phyloP scores from a whole-genome alignment of 1,140 invertebrate genomes.

The Brachionus calyciflorus region DNA sequence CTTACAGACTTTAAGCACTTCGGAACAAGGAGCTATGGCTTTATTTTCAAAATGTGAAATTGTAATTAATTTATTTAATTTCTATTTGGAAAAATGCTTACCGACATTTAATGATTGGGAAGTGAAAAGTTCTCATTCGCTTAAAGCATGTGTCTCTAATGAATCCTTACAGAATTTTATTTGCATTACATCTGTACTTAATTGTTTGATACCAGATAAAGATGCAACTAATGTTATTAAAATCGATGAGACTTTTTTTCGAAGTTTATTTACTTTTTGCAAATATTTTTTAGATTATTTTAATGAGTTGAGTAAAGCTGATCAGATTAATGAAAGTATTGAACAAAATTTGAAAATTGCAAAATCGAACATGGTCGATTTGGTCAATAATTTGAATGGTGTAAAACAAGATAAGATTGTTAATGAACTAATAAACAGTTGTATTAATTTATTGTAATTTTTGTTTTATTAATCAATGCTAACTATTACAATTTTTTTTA shows the following conservation, averaged over 20 bases:
- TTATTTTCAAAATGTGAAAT: background rate
- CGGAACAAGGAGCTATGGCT: background rate
- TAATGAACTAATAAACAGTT: background rate
- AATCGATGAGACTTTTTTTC: background rate
- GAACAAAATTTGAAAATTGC: conserved; percentile 20
- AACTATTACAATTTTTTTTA: background rate
- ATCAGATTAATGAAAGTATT: background rate
- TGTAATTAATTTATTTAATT: conserved; percentile 9
- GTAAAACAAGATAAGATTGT: conserved; percentile 7
- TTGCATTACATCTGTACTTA: conserved; percentile 15
- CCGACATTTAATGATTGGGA: conserved; percentile 25
- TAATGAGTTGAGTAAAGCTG: background rate
- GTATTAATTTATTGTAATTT: background rate
- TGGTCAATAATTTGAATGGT: background rate
- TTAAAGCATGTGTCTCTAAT: background rate
- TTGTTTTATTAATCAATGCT: too few species aligned
- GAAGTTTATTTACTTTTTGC: conserved; percentile 2
- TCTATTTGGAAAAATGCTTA: conserved; percentile 30
- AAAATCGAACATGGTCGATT: background rate
- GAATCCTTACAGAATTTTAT: conserved; percentile 12
- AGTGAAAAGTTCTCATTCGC: conserved; percentile 8
- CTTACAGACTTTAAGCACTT: conserved; percentile 18
- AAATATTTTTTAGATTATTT: conserved; percentile 22
- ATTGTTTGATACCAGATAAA: conserved; percentile 35
- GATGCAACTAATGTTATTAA: background rate